Percentiles rank a stretch among this genome's conserved stretches.
Conservation (phyloP, 2,888 invertebrate genomes). For the Tipula helvola region DNA sequence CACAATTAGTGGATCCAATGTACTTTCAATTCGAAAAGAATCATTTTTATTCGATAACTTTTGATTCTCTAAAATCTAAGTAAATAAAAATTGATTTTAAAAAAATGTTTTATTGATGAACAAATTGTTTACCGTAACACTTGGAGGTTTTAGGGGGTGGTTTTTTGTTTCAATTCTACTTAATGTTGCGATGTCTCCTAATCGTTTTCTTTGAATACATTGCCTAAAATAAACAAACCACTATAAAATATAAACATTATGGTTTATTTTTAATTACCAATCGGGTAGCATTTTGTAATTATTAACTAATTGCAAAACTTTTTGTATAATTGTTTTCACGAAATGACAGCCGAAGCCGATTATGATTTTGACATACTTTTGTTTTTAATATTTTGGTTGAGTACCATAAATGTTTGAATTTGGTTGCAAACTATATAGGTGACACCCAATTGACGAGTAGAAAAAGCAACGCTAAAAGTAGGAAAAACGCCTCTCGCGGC, state of each 20-base stretch:
- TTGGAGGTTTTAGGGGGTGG: constrained; percentile 45
- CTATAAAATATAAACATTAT: neutral
- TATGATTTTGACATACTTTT: neutral
- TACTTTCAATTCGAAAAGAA: neutral
- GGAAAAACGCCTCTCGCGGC: too few species aligned
- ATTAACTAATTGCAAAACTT: neutral
- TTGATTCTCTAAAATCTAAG: constrained; percentile 27
- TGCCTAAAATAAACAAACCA: neutral
- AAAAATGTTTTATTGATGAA: neutral
- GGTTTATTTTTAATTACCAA: neutral
- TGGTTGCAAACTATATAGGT: neutral
- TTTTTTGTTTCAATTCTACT: constrained; percentile 31
- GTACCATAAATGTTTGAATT: neutral
- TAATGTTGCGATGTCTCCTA: neutral
- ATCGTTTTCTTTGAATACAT: neutral
- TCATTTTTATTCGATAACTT: constrained; percentile 22
- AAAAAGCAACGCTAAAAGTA: too few species aligned
- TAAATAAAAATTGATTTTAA: neutral
- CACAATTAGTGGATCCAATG: constrained; percentile 39
- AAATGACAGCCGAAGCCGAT: neutral
- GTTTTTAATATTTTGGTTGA: neutral
- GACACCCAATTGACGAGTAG: neutral
- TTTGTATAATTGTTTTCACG: neutral
- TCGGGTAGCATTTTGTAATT: neutral
- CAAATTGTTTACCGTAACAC: constrained; percentile 31